These are phyloP conservation scores for Aleiodes leptofemur DNA, from an alignment of 2,888 invertebrate species.

Conservation along the genomic window DNA sequence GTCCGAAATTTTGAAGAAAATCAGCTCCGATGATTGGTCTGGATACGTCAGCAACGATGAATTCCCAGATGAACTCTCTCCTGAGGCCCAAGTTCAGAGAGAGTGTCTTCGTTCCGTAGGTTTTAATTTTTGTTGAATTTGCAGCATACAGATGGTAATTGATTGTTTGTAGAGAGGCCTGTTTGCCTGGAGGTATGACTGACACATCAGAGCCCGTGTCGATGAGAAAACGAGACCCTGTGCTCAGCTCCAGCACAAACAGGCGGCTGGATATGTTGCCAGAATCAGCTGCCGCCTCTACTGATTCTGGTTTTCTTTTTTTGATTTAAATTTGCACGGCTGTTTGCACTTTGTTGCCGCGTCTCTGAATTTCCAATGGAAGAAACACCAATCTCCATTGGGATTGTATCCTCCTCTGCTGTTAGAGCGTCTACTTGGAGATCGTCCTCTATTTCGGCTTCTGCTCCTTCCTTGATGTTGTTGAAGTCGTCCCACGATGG, in stretches of 20 bases:
- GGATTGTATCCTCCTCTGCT: too few species aligned
- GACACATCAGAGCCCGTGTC: conserved; percentile 21
- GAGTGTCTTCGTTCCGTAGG: not conserved
- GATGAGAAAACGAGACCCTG: not conserved
- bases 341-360: too few species aligned
- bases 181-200: not conserved
- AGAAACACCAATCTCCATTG: too few species aligned
- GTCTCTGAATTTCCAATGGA: too few species aligned
- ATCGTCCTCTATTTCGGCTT: too few species aligned
- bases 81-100: not conserved
- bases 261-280: not conserved
- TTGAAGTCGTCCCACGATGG: too few species aligned
- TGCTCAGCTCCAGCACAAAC: not conserved
- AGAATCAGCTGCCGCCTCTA: not conserved
- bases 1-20: not conserved
- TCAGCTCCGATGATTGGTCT: conserved; percentile 3
- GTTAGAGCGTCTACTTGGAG: too few species aligned
- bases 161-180: not conserved
- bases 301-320: not conserved
- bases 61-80: not conserved
- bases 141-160: not conserved
- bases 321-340: too few species aligned
- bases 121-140: not conserved
- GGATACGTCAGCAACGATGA: not conserved
- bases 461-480: too few species aligned